Conservation (phyloP, 2,888 invertebrate genomes). For the Drosophila barbarae region DNA sequence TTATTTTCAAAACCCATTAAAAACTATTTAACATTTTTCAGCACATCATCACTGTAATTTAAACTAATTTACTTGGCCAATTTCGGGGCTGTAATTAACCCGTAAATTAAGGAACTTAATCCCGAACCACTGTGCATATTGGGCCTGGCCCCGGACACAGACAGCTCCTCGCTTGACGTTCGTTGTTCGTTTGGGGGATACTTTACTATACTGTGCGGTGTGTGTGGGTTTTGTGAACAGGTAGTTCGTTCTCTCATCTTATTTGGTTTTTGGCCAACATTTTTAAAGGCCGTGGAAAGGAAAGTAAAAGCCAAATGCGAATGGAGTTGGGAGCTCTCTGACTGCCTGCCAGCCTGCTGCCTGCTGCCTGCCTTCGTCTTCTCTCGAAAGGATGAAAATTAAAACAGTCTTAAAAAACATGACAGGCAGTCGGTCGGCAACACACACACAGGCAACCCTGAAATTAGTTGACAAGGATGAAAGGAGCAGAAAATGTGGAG, state of each 20-base stretch:
- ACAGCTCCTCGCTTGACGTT: slow-evolving; percentile 30
- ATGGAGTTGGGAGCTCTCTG: slow-evolving; percentile 1
- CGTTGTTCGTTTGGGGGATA: slow-evolving; percentile 28
- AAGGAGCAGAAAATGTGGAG: slow-evolving; percentile 30
- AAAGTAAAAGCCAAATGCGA: slow-evolving; percentile 64
- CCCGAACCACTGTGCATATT: slow-evolving; percentile 26
- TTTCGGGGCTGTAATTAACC: slow-evolving; percentile 20
- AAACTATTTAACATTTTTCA: slow-evolving; percentile 19
- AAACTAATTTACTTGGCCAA: slow-evolving; percentile 18
- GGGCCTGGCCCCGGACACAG: slow-evolving; percentile 24
- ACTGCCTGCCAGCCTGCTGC: not conserved
- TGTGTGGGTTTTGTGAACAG: slow-evolving; percentile 70
- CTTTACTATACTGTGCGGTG: slow-evolving; percentile 42
- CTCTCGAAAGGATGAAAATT: slow-evolving; percentile 47
- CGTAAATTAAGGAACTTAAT: slow-evolving; percentile 12
- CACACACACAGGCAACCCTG: slow-evolving; percentile 56
- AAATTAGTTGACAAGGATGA: slow-evolving; percentile 73
- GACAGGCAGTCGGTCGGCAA: slow-evolving; percentile 45
- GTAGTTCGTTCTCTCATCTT: slow-evolving; percentile 56
- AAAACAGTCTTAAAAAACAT: slow-evolving; percentile 72
- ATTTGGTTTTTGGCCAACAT: slow-evolving; percentile 65
- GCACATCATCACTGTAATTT: slow-evolving; percentile 13
- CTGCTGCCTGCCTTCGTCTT: not conserved
- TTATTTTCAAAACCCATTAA: not conserved
- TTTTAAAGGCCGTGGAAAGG: slow-evolving; percentile 49